Percentiles rank a stretch among this genome's conserved stretches.
These are phyloP conservation scores for Leptodactylus fuscus DNA, from an alignment of 2,113 vertebrate genomes.

Conservation along the genomic window DNA sequence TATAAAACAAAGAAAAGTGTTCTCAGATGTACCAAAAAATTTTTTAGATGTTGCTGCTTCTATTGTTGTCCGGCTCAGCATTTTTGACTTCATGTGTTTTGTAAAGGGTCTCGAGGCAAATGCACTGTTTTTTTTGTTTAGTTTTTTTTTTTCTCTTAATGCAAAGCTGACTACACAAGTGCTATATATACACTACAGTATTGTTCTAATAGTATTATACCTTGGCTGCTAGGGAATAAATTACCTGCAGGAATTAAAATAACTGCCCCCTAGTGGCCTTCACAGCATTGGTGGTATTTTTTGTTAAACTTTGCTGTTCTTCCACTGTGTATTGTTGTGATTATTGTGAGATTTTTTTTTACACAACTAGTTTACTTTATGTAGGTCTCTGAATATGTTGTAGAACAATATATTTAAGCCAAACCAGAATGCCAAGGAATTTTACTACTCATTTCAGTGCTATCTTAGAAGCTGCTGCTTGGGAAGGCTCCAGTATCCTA, in stretches of 20 bases:
- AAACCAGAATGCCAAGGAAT: slow-evolving; percentile 34
- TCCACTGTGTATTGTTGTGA: background rate
- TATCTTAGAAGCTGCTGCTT: background rate
- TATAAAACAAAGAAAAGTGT: slow-evolving; percentile 60
- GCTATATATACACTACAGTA: slow-evolving; percentile 5
- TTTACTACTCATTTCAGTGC: background rate
- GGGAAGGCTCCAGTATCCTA: background rate
- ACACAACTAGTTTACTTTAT: background rate
- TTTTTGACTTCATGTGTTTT: background rate
- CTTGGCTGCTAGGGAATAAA: background rate
- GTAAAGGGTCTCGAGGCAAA: background rate
- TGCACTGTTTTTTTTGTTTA: background rate
- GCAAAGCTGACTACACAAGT: background rate
- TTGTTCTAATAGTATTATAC: background rate
- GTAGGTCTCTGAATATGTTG: slow-evolving; percentile 16
- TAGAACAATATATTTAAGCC: slow-evolving; percentile 31
- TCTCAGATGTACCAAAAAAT: slow-evolving; percentile 62
- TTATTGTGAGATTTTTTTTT: background rate
- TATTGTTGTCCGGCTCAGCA: background rate
- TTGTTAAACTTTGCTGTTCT: background rate
- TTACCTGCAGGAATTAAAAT: slow-evolving; percentile 15
- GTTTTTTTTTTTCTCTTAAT: background rate
- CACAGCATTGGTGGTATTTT: background rate
- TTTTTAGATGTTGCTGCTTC: slow-evolving; percentile 63
- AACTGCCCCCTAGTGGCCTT: slow-evolving; percentile 33